phyloP scores from a whole-genome alignment of 1,140 invertebrate species.

The Caenorhabditis remanei region DNA sequence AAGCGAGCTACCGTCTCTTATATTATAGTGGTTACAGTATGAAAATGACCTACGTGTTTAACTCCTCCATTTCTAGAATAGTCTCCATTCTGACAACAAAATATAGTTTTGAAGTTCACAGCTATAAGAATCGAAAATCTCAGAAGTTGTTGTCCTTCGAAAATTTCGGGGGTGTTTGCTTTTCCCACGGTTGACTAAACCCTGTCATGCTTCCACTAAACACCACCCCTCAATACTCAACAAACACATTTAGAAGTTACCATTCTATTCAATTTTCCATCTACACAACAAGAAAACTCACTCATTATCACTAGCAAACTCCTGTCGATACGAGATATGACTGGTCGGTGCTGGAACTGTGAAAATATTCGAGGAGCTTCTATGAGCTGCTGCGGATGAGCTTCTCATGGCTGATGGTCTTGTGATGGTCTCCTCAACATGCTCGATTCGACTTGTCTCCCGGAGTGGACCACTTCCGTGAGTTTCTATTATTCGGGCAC shows the following conservation, averaged over 20 bases:
- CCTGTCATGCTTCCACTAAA: not conserved
- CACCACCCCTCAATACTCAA: not conserved
- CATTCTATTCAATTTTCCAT: not conserved
- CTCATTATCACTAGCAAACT: slow-evolving; percentile 47
- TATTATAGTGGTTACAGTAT: too few relatives aligned
- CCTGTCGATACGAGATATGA: slow-evolving; percentile 20
- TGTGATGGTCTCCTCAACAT: slow-evolving; percentile 26
- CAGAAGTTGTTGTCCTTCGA: not conserved
- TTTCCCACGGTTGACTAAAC: not conserved
- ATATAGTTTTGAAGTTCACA: not conserved
- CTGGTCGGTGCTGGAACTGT: not conserved
- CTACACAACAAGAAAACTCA: not conserved
- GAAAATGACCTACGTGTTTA: not conserved
- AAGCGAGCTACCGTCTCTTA: too few relatives aligned
- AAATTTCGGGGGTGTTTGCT: not conserved
- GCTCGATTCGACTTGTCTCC: slow-evolving; percentile 57
- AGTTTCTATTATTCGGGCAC: slow-evolving; percentile 72
- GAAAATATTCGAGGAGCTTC: slow-evolving; percentile 41
- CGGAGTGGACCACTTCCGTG: slow-evolving; percentile 69
- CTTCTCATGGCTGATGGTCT: slow-evolving; percentile 4
- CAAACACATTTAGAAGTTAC: not conserved
- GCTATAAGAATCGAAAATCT: not conserved
- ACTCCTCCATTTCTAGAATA: slow-evolving; percentile 9
- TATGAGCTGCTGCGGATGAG: not conserved
- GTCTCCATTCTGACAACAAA: not conserved